Evolutionary conservation across 2,888 invertebrate genomes (phyloP), one percentile per base, ranked within the genome.

Genomic region (Hyalella azteca): DNA sequence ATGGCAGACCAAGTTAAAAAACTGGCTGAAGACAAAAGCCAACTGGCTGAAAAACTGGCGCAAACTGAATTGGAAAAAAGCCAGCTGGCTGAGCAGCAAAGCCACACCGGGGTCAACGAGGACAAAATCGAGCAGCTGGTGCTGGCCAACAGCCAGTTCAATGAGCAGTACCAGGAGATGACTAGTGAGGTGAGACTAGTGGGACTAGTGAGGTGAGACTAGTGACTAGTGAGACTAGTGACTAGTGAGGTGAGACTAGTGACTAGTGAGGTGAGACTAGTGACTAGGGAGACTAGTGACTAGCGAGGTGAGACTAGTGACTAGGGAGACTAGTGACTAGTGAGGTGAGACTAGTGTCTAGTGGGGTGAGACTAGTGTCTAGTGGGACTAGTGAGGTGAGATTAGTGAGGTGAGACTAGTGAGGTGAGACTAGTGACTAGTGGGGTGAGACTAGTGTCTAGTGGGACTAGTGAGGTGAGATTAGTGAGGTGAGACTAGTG

Each of bases 61-160:
- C 9, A 22, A n/a, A 2, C 40, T 26, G 73, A 9, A 15, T 15
- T 11, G 13, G 45, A 75, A n/a, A 13, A 22, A n/a, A 45, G 45
- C 13, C 19, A 36, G 45, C 15, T 26, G 66, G 66, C n/a, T 32
- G 29, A 66, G 41, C 36, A 45, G 66, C 66, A 78, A 36, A 41
- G 22, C 22, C 11, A 66, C 7, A 59, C 32, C 1, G 3, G 81
- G 26, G 59, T 79, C 59, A 77, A 80, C 29, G 84, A 84, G 76
- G 73, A 81, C 41, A n/a, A n/a, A n/a, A n/a, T n/a, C n/a, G 84
- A 84, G 39, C 84, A 82, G 49, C 84, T 84, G 36, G 48, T 81
- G 36, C 5, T 84, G 40, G 84, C 84, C 11, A 84, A 84, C 75
- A 59, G 81, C 3, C 82, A 75, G 29, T 84, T 84, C 77, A 84